phyloP scores from a whole-genome alignment of 1,140 invertebrate genomes.

The Brachionus manjavacas region DNA sequence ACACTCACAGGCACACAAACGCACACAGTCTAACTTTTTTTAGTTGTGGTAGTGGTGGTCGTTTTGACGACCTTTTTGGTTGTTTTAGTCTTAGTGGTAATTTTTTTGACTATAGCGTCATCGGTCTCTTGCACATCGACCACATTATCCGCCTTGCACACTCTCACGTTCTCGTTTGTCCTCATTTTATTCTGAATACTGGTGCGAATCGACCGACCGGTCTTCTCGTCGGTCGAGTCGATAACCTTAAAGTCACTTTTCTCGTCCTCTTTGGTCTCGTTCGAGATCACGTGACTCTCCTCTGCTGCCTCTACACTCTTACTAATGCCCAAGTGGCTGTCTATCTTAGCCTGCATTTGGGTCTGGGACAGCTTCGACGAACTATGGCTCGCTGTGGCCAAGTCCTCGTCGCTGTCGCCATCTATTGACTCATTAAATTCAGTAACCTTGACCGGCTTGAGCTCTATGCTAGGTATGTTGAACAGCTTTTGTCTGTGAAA shows the following conservation, averaged over 20 bases:
- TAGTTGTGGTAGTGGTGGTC: slow-evolving; percentile 25
- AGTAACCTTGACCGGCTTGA: slow-evolving; percentile 26
- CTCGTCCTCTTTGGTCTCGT: slow-evolving; percentile 12
- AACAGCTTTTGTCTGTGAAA: slow-evolving; percentile 22
- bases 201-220: slow-evolving; percentile 12
- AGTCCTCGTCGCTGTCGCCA: slow-evolving; percentile 13
- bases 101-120: slow-evolving; percentile 39
- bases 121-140: slow-evolving; percentile 40
- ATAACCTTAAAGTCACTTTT: slow-evolving; percentile 26
- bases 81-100: slow-evolving; percentile 39
- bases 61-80: slow-evolving; percentile 38
- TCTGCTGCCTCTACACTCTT: not conserved
- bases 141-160: slow-evolving; percentile 36
- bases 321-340: not conserved
- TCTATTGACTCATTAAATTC: slow-evolving; percentile 39
- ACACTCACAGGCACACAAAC: not conserved
- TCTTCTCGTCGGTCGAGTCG: slow-evolving; percentile 22
- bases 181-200: slow-evolving; percentile 37
- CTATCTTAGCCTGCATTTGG: slow-evolving; percentile 30
- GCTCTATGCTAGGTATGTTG: slow-evolving; percentile 17
- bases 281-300: not conserved
- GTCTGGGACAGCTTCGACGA: not conserved
- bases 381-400: not conserved
- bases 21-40: slow-evolving; percentile 20
- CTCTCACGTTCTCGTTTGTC: slow-evolving; percentile 36